phyloP scores from a whole-genome alignment of 2,888 invertebrate genomes.

The Drosophila limbata region DNA sequence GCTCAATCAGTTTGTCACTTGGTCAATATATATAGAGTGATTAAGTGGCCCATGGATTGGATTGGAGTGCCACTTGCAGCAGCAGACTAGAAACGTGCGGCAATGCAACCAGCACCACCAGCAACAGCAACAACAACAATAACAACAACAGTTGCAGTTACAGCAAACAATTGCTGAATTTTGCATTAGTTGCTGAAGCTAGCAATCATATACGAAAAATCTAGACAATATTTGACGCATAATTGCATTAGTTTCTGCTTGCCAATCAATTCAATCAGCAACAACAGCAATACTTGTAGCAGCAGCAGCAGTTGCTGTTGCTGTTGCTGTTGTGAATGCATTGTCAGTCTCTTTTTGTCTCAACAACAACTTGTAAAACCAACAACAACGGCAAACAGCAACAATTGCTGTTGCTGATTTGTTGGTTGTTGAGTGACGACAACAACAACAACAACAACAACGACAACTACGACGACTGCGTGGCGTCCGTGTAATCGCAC shows the following conservation, averaged over 20 bases:
- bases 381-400: constrained; percentile 12
- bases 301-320: constrained; percentile 20
- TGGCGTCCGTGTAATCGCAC: constrained; percentile 81
- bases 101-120: constrained; percentile 42
- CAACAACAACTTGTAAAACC: constrained; percentile 33
- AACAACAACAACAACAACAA: constrained; percentile 29
- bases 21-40: constrained; percentile 79
- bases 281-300: constrained; percentile 14
- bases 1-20: constrained; percentile 81
- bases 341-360: constrained; percentile 34
- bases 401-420: constrained; percentile 52
- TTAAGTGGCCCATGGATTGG: constrained; percentile 74
- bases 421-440: constrained; percentile 58
- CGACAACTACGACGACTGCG: constrained; percentile 46
- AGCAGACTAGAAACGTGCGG: constrained; percentile 60
- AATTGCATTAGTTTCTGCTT: constrained; percentile 58
- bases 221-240: constrained; percentile 76
- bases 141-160: constrained; percentile 6
- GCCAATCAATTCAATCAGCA: constrained; percentile 77
- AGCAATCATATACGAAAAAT: constrained; percentile 59
- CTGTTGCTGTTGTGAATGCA: constrained; percentile 10
- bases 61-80: constrained; percentile 50
- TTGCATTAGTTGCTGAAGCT: constrained; percentile 51
- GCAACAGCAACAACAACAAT: constrained; percentile 23
- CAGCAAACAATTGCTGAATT: constrained; percentile 38